phyloP scores from a whole-genome alignment of 2,888 invertebrate species.

The Leistus spinibarbis region DNA sequence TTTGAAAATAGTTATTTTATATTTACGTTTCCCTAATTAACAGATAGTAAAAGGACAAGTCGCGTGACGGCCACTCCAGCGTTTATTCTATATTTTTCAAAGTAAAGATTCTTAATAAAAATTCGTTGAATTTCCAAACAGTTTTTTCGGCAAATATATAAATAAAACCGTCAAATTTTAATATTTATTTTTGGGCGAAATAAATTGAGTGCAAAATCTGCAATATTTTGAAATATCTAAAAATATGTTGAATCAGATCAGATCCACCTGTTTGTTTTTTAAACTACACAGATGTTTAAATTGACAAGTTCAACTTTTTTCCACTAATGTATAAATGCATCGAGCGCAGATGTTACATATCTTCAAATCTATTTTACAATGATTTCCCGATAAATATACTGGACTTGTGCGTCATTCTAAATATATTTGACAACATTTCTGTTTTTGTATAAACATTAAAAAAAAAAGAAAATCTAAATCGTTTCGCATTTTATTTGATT shows the following conservation, averaged over 20 bases:
- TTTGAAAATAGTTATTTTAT: too few species aligned
- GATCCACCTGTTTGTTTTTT: background rate
- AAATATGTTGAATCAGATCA: background rate
- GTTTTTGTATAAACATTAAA: too few species aligned
- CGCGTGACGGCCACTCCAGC: too few species aligned
- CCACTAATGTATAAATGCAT: background rate
- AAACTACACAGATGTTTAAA: background rate
- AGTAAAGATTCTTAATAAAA: too few species aligned
- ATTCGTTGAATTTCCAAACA: too few species aligned
- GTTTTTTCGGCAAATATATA: too few species aligned
- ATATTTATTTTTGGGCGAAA: background rate
- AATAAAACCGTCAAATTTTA: too few species aligned
- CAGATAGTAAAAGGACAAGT: too few species aligned
- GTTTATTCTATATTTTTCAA: too few species aligned
- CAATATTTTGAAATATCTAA: background rate
- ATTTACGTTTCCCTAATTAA: too few species aligned
- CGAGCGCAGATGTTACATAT: background rate
- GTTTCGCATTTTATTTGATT: background rate
- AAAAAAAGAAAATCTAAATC: too few species aligned
- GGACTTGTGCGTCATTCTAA: background rate
- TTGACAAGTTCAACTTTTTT: background rate
- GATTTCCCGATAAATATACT: background rate
- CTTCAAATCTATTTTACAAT: background rate
- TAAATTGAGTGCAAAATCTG: background rate
- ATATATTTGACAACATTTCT: too few species aligned